Conservation (phyloP, 2,797 vertebrate species). For the Erethizon dorsatum region DNA sequence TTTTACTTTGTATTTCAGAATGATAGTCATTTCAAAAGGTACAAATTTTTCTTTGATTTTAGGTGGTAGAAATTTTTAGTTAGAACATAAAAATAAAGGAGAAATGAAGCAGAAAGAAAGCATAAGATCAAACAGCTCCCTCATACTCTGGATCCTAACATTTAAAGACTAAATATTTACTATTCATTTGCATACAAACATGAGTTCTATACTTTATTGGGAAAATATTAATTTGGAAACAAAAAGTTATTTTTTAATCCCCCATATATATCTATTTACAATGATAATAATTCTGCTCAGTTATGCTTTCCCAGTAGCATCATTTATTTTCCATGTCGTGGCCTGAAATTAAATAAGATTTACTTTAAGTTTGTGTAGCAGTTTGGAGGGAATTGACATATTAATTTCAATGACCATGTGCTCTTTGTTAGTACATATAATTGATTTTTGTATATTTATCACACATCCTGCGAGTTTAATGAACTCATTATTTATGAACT, state of each 20-base stretch:
- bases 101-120: background rate
- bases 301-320: background rate
- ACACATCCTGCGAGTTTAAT: background rate
- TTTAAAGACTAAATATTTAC: background rate
- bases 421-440: background rate
- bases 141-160: background rate
- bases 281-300: background rate
- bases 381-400: background rate
- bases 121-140: background rate
- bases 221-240: background rate
- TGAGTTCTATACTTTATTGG: background rate
- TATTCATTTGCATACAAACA: background rate
- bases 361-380: background rate
- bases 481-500: background rate
- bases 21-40: background rate
- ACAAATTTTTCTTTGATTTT: background rate
- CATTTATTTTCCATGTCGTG: background rate
- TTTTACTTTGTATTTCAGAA: background rate
- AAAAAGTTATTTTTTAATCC: background rate
- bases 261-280: background rate
- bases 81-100: background rate
- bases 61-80: background rate
- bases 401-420: background rate
- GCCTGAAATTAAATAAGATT: background rate
- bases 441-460: background rate